Base-by-base conservation (phyloP, 2,113 vertebrate species). In the Varanus salvator region DNA sequence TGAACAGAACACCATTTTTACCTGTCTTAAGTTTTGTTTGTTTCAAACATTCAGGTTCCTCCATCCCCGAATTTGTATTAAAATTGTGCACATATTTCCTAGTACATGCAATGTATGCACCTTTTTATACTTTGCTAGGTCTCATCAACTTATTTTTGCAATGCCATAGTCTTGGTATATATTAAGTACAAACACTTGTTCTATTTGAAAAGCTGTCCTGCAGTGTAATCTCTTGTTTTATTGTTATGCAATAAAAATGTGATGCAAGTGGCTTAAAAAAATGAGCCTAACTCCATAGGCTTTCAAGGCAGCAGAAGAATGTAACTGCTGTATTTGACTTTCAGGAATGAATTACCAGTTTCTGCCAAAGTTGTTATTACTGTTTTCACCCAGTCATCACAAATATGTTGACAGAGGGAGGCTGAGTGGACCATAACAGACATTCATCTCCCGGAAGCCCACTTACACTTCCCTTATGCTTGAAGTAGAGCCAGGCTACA, bases 201-300 rank as follows among this genome's bases (percentile, higher is more conserved):
- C 25, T 19, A 31, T 2, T 0, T n/a, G 44, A 84, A 80, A 6
- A 88, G n/a, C 27, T 83, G 1, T 8, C 74, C 27, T 81, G 68
- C 81, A 88, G 34, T 38, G 91, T 89, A 72, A 74, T 75, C 4
- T 23, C 0, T 0, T 6, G 6, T 12, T 64, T 76, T 92, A 38
- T 90, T 93, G 25, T 8, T 87, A 29, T 89, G 29, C 4, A 48
- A 80, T 88, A n/a, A 88, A 54, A 50, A 86, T 31, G 82, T 85
- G 90, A 87, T 27, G 54, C 80, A 11, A 60, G 57, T 14, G 7
- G 93, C 75, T 4, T 84, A 60, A 60, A 60, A 71, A 90, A 89
- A 31, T 1, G 14, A 34, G 14, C n/a, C 50, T 25, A 90, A 75
- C 76, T 81, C 21, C 69, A 54, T 23, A 89, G 34, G 48, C 8